Percentiles rank a stretch among this genome's conserved stretches.
Evolutionary conservation across 2,113 vertebrate species (phyloP).

Genomic region (Vulpes vulpes): DNA sequence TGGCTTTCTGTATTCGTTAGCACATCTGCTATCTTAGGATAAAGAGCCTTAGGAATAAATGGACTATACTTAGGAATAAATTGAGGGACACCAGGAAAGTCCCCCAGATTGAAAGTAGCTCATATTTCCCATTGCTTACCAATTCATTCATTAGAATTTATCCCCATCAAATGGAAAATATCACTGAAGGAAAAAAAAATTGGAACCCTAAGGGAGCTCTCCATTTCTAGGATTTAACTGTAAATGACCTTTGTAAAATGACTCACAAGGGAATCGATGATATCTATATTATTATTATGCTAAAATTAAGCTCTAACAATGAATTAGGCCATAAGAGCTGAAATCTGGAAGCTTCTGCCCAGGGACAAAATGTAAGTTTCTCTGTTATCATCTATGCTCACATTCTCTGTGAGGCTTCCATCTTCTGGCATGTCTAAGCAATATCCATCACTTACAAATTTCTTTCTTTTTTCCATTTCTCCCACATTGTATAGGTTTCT

Average conservation of each 20-base stretch:
- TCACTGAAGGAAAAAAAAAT: neutral
- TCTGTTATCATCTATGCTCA: neutral
- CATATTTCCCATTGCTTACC: neutral
- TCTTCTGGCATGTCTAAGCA: neutral
- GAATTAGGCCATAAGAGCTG: neutral
- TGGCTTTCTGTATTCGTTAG: neutral
- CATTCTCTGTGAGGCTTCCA: neutral
- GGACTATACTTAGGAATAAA: neutral
- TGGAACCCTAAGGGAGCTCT: neutral
- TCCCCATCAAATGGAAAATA: neutral
- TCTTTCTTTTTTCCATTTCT: neutral
- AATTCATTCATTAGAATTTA: slow-evolving; percentile 32
- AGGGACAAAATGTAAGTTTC: neutral
- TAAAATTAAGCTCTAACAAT: neutral
- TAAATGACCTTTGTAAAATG: neutral
- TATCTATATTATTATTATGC: neutral
- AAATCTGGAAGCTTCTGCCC: slow-evolving; percentile 19
- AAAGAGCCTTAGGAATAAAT: neutral
- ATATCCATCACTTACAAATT: neutral
- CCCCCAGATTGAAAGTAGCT: neutral
- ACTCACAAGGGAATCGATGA: neutral
- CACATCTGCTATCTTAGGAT: neutral
- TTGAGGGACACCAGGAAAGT: neutral
- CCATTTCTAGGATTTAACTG: neutral
- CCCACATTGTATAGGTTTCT: neutral